A percentile compares a stretch with the other conserved stretches of the same genome.
Conservation (phyloP, 2,113 vertebrate species). For the Nerophis ophidion region DNA sequence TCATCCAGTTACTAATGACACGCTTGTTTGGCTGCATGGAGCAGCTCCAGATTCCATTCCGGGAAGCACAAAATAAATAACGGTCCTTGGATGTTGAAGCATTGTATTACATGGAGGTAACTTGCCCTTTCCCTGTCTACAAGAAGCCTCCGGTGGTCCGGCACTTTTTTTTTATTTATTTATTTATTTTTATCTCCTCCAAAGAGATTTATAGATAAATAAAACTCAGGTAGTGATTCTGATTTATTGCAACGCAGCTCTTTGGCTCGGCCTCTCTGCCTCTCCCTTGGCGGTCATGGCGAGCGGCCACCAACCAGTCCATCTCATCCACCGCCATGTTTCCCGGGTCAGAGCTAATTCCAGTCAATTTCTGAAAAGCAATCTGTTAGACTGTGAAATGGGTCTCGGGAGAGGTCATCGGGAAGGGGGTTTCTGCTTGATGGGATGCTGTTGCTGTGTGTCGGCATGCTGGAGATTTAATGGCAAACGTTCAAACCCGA, state of each 20-base stretch:
- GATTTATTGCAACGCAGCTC: conserved; percentile 64
- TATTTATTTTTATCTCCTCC: conserved; percentile 16
- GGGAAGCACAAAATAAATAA: conserved; percentile 67
- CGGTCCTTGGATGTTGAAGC: conserved; percentile 62
- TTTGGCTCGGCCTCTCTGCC: conserved; percentile 50
- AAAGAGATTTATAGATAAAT: conserved; percentile 61
- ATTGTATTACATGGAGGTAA: conserved; percentile 38
- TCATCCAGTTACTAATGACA: conserved; percentile 43
- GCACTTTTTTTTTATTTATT: background rate
- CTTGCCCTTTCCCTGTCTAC: conserved; percentile 48
- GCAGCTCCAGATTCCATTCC: conserved; percentile 54
- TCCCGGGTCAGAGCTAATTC: conserved; percentile 53
- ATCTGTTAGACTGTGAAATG: conserved; percentile 45
- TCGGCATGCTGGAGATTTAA: conserved; percentile 26
- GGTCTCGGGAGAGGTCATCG: conserved; percentile 42
- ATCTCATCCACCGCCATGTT: conserved; percentile 20
- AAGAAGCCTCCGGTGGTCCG: conserved; percentile 18
- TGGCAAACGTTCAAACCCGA: conserved; percentile 17
- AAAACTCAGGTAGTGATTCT: conserved; percentile 64
- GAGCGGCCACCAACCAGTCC: conserved; percentile 41
- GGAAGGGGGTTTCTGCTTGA: conserved; percentile 39
- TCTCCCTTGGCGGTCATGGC: conserved; percentile 37
- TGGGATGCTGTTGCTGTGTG: conserved; percentile 40
- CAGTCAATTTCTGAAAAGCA: conserved; percentile 54
- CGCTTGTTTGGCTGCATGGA: conserved; percentile 51